phyloP scores from a whole-genome alignment of 1,140 invertebrate genomes.

The Papilio xuthus region DNA sequence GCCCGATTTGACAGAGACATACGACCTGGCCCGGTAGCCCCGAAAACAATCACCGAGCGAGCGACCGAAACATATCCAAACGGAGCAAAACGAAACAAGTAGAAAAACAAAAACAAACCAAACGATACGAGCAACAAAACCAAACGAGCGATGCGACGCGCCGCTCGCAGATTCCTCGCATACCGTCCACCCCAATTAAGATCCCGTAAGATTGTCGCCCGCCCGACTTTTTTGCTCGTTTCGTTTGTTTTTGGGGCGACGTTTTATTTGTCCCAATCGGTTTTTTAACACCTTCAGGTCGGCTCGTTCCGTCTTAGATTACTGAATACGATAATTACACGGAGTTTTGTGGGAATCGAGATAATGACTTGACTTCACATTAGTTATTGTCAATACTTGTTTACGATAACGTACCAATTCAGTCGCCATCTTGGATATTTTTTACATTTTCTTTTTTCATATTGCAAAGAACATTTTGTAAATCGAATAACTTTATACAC shows the following conservation, averaged over 20 bases:
- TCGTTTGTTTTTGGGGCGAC: constrained; percentile 45
- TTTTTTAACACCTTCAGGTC: constrained; percentile 63
- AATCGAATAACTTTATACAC: background rate
- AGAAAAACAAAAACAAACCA: constrained; percentile 38
- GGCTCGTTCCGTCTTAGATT: constrained; percentile 51
- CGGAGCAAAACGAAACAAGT: constrained; percentile 44
- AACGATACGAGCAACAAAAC: constrained; percentile 44
- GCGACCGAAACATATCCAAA: constrained; percentile 46
- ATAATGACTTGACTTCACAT: constrained; percentile 60
- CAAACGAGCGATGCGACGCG: constrained; percentile 33
- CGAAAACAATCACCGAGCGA: constrained; percentile 53
- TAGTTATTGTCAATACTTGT: constrained; percentile 51
- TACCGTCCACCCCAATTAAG: constrained; percentile 70
- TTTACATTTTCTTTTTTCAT: background rate
- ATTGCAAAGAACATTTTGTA: background rate
- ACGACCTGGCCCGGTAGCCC: constrained; percentile 45
- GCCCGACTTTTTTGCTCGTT: constrained; percentile 51
- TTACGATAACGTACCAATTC: constrained; percentile 9
- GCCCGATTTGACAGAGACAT: constrained; percentile 61
- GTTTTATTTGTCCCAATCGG: constrained; percentile 57
- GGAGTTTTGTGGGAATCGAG: constrained; percentile 54
- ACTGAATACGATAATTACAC: constrained; percentile 56
- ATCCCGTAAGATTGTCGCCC: constrained; percentile 68
- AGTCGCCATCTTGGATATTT: constrained; percentile 7
- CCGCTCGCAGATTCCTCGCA: constrained; percentile 60